Conservation (phyloP, 2,113 vertebrate genomes). For the Panurus biarmicus region DNA sequence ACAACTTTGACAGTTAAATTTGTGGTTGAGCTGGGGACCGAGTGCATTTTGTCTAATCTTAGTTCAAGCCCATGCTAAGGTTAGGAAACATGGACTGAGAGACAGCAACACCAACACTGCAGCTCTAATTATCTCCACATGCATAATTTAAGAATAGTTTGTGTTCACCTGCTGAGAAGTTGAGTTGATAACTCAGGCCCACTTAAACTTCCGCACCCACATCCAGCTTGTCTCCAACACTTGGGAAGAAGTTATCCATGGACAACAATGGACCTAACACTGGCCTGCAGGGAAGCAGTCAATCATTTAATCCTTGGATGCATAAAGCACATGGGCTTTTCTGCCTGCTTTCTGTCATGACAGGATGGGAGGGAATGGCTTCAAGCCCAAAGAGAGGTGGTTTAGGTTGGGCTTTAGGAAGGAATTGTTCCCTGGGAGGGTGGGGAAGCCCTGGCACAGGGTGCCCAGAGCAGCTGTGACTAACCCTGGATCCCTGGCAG, state of each 20-base stretch:
- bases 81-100: not conserved
- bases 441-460: not conserved
- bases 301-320: not conserved
- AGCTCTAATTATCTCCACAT: not conserved
- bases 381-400: not conserved
- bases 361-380: not conserved
- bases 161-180: not conserved
- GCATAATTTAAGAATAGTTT: not conserved
- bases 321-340: not conserved
- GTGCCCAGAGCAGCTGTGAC: not conserved
- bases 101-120: not conserved
- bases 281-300: not conserved
- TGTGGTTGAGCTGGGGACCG: not conserved
- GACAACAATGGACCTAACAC: rapidly evolving
- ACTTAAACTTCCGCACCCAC: not conserved
- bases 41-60: not conserved
- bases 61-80: not conserved
- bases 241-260: rapidly evolving
- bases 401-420: not conserved
- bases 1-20: not conserved
- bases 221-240: not conserved
- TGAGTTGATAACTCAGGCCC: not conserved
- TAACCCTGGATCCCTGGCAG: not conserved
- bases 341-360: not conserved
- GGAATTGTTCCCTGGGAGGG: not conserved